Evolutionary conservation across 2,888 invertebrate genomes (phyloP).

Genomic region (Branchellion lobata): DNA sequence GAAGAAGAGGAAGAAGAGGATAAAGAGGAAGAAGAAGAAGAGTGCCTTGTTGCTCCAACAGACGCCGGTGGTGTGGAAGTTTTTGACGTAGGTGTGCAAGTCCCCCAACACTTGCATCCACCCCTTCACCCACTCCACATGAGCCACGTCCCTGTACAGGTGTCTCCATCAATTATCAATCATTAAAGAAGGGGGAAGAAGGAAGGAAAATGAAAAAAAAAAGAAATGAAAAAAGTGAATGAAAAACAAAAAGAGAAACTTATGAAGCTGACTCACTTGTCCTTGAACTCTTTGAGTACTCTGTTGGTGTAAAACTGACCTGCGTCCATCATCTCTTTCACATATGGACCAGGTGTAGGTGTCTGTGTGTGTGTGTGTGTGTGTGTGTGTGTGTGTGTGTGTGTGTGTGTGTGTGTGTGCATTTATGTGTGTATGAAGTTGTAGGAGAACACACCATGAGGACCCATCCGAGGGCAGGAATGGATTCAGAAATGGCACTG

Average conservation of each 20-base stretch:
- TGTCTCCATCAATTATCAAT: not conserved
- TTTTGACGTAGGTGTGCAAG: conserved; percentile 84
- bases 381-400: too few relatives aligned
- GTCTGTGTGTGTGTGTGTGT: conserved; percentile 63
- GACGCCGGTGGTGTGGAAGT: conserved; percentile 92
- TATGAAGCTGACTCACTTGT: conserved; percentile 69
- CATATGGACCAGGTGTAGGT: conserved; percentile 89
- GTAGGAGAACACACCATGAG: conserved; percentile 75
- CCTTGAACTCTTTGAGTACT: conserved; percentile 96
- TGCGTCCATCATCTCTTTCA: conserved; percentile 97
- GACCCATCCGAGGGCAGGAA: conserved; percentile 95
- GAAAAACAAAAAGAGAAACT: not conserved
- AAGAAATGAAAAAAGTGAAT: not conserved
- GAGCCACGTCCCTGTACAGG: conserved; percentile 71
- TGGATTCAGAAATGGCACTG: conserved; percentile 91
- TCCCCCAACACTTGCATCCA: conserved; percentile 85
- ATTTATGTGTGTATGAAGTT: too few relatives aligned
- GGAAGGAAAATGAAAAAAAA: not conserved
- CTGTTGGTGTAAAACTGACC: conserved; percentile 97
- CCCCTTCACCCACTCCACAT: conserved; percentile 90
- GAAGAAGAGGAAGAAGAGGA: too few relatives aligned
- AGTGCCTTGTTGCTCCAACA: conserved; percentile 78
- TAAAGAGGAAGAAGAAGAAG: too few relatives aligned
- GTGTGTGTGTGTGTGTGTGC: too few relatives aligned
- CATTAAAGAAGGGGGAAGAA: not conserved